A percentile compares a stretch with the other conserved stretches of the same genome.
Conservation (phyloP, 2,113 vertebrate genomes). For the Chlorodrepanis virens region DNA sequence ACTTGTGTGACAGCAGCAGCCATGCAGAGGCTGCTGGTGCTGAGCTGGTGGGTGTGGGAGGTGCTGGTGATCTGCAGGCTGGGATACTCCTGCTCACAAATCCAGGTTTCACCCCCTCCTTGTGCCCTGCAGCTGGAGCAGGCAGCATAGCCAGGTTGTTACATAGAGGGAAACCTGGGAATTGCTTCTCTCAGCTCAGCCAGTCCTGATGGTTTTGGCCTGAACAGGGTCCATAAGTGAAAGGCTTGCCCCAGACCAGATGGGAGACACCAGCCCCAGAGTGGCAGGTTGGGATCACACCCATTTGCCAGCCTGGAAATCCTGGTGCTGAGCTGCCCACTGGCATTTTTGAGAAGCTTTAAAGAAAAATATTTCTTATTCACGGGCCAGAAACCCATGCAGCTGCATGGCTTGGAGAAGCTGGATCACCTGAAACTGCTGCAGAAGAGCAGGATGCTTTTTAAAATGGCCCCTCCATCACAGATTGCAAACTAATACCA, state of each 20-base stretch:
- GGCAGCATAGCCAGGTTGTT: rapidly evolving
- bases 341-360: neutral
- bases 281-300: neutral
- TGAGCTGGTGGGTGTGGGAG: neutral
- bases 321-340: neutral
- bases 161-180: neutral
- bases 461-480: neutral
- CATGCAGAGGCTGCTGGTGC: neutral
- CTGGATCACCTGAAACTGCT: neutral
- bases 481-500: neutral
- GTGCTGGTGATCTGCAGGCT: neutral
- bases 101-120: neutral
- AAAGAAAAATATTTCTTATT: neutral
- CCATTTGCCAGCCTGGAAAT: neutral
- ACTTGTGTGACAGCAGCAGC: neutral
- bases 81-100: neutral
- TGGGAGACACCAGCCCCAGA: neutral
- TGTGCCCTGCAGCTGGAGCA: neutral
- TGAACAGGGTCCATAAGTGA: neutral
- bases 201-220: neutral
- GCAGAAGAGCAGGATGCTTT: neutral
- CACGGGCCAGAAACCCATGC: rapidly evolving
- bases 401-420: neutral
- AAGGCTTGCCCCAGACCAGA: neutral
- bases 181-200: neutral